Evolutionary conservation across 2,113 vertebrate species (phyloP).

Genomic region (Aleadryas rufinucha): DNA sequence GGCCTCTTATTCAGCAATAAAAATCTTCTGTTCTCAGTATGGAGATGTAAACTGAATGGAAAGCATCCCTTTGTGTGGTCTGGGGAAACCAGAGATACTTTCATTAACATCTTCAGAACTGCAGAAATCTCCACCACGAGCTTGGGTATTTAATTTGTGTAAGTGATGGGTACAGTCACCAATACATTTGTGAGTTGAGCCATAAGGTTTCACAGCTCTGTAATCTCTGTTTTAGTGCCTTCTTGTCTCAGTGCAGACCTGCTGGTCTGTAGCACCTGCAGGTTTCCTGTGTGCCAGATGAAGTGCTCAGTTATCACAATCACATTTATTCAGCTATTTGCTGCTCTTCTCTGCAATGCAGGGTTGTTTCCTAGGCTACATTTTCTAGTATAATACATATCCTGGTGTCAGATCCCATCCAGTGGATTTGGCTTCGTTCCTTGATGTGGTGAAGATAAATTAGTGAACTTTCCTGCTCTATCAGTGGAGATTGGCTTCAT

Average conservation of each 20-base stretch:
- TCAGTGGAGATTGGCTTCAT: background rate
- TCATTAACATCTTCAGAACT: background rate
- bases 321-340: slow-evolving; percentile 14
- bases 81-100: background rate
- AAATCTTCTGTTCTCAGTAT: background rate
- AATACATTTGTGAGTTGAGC: background rate
- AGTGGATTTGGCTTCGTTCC: background rate
- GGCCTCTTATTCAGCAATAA: background rate
- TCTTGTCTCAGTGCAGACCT: background rate
- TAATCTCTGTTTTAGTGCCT: background rate
- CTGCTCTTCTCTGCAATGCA: slow-evolving; percentile 40
- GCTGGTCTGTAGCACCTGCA: background rate
- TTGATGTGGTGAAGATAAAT: background rate
- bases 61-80: background rate
- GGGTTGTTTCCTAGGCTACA: slow-evolving; percentile 48
- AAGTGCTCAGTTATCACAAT: slow-evolving; percentile 34
- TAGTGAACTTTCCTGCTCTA: background rate
- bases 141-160: background rate
- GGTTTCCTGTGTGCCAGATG: background rate
- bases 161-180: background rate
- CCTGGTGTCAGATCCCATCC: background rate
- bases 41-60: background rate
- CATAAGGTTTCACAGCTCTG: background rate
- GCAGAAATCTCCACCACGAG: background rate
- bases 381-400: background rate